Evolutionary conservation across 2,888 invertebrate species (phyloP), one percentile per base, ranked within the genome.

Genomic region (Clostera curtula): DNA sequence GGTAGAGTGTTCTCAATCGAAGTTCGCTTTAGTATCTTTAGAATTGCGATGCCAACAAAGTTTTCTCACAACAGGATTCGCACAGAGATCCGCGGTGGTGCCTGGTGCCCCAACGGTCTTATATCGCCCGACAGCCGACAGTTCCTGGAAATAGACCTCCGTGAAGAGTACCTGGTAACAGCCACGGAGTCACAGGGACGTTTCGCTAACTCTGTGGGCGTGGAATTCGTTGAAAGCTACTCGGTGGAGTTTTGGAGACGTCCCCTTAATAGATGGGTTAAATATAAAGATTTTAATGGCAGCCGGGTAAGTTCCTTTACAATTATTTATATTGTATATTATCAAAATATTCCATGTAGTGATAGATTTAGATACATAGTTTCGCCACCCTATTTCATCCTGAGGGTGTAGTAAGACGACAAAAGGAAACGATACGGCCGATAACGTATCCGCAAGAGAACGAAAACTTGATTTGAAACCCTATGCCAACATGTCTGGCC

Each of bases 41-140:
- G 2, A 19, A 8, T 9, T 16, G 17, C 8, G 2, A n/a, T 17
- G 21, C 21, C 21, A 36, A 34, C 12, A 17, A 28, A 14, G 29
- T 30, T 25, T 36, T 34, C 38, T 40, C 31, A 26, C 40, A 40
- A 21, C 85, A 96, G 96, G 66, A 89, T 96, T 43, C 88, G 94
- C 5, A 91, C 91, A 26, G 96, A 96, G 61, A 89, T 90, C 47
- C 92, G 92, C 39, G 95, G 95, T 1, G 96, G 96, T 0, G 96
- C 96, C 0, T 96, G 96, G 96, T 96, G 96, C 71, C 96, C 96
- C 5, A 90, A 91, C 56, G 90, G 90, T 1, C 89, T 91, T 56
- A 93, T 95, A 47, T 88, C 89, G 44, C 87, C 89, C 27, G 88
- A 88, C 30, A 89, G 91, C 31, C 88, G 92, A 7, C 95, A 96